Base-by-base conservation (phyloP, 2,888 invertebrate species). In the Lasioglossum calceatum region DNA sequence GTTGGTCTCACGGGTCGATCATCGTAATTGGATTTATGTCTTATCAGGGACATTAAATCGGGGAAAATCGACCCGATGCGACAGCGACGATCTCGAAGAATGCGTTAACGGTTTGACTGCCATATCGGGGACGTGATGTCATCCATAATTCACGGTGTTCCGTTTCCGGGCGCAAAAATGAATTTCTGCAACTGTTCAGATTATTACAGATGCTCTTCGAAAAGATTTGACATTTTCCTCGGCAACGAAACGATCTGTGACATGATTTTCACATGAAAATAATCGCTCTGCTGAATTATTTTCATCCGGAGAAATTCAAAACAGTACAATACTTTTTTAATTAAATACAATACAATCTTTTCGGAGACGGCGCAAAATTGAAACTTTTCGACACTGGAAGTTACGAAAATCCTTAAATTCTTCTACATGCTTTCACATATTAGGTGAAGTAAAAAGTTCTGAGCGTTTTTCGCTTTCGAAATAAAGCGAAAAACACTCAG, bases 1-100 rank as follows among this genome's bases (percentile, higher is more conserved):
- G 78, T 78, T 75, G 47, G 27, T 77, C 77, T 76, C 75, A 76
- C 82, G 77, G 82, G 54, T 77, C 86, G 88, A 85, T 79, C 84
- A 89, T 88, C 88, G 84, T 88, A 88, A 89, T 89, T 90, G 89
- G 89, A 89, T 90, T 90, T 87, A 77, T 23, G 86, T 75, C 75
- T 58, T 72, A 27, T 64, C 47, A 54, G 4, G 75, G 39, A 19
- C 36, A 54, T 64, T 84, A 72, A 77, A 79, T 85, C 77, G 77
- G 58, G 67, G 83, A 84, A 23, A 54, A 54, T 84, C 81, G 81
- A 84, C 78, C 14, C 58, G 74, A 79, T 77, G 10, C 36, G 64
- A 79, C 58, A 44, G 50, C 54, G 71, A 79, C 42, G 47, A 23
- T 23, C 54, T 27, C 61, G 27, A 61, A 54, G 61, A 61, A 61